Evolutionary conservation across 1,140 invertebrate species (phyloP).

Genomic region (Bathynomus jamesi): DNA sequence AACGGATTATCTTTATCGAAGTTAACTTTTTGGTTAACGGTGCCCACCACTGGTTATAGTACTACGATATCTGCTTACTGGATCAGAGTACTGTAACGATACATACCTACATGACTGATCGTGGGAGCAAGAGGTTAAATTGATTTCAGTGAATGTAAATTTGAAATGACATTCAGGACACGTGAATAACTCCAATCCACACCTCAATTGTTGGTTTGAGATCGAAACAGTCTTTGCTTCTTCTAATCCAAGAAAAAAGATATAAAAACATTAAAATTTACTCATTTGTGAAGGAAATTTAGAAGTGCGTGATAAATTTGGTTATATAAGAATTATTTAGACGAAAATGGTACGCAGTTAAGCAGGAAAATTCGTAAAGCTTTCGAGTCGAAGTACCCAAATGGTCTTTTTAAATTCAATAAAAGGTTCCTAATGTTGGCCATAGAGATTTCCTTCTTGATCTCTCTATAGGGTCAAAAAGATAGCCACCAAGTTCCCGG

Average conservation of each 20-base stretch:
- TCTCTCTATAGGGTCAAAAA: too few species aligned
- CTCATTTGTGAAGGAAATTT: background rate
- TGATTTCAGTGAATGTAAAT: background rate
- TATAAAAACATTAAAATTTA: too few species aligned
- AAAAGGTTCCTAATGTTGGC: too few species aligned
- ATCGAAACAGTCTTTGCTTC: background rate
- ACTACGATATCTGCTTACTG: too few species aligned
- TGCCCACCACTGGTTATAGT: too few species aligned
- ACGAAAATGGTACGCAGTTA: background rate
- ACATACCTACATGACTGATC: background rate
- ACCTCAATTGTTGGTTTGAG: background rate
- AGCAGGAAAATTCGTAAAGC: background rate
- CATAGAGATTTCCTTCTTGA: too few species aligned
- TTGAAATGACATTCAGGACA: background rate
- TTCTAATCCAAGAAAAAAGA: background rate
- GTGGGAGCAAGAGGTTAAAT: background rate
- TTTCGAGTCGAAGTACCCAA: too few species aligned
- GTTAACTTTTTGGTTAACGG: too few species aligned
- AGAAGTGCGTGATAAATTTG: background rate
- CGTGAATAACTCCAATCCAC: background rate
- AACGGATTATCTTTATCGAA: too few species aligned
- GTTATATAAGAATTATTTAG: background rate
- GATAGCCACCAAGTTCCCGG: too few species aligned
- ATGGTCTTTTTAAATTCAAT: too few species aligned
- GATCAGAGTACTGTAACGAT: too few species aligned